These are phyloP conservation scores for Cromileptes altivelis DNA, from an alignment of 2,113 vertebrate species.

Conservation along the genomic window DNA sequence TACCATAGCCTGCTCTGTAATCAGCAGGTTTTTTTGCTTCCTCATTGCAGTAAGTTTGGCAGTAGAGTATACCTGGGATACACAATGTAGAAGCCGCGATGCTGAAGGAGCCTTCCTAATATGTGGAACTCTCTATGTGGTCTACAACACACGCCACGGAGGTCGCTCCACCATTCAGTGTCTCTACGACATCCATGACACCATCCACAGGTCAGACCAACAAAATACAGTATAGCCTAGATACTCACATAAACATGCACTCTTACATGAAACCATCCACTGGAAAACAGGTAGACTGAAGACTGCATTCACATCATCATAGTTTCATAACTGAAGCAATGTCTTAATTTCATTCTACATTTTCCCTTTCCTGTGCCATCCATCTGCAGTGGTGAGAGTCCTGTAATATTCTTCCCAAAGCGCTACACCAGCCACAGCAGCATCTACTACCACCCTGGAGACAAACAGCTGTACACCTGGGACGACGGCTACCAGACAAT, in stretches of 20 bases:
- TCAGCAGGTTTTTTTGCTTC: background rate
- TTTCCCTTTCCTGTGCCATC: slow-evolving; percentile 3
- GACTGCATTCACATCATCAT: background rate
- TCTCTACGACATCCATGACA: slow-evolving; percentile 89
- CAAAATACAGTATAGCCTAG: background rate
- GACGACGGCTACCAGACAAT: slow-evolving; percentile 94
- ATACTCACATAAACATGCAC: background rate
- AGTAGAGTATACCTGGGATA: slow-evolving; percentile 91
- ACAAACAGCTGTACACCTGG: slow-evolving; percentile 94
- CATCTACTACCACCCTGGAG: slow-evolving; percentile 92
- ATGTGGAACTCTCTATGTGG: slow-evolving; percentile 93
- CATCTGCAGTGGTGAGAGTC: slow-evolving; percentile 67
- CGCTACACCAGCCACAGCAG: slow-evolving; percentile 89
- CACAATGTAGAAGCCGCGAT: slow-evolving; percentile 87
- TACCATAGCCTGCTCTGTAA: background rate
- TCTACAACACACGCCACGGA: slow-evolving; percentile 88
- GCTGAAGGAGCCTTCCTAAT: slow-evolving; percentile 93
- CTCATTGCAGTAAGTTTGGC: slow-evolving; percentile 78
- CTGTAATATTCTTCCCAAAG: slow-evolving; percentile 89
- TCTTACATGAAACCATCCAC: background rate
- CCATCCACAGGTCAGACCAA: slow-evolving; percentile 71
- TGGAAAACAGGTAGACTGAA: background rate
- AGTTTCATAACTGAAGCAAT: background rate
- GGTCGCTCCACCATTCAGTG: slow-evolving; percentile 91
- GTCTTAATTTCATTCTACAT: background rate